Evolutionary conservation across 2,113 vertebrate genomes (phyloP).

Genomic region (Anarrhichthys ocellatus): DNA sequence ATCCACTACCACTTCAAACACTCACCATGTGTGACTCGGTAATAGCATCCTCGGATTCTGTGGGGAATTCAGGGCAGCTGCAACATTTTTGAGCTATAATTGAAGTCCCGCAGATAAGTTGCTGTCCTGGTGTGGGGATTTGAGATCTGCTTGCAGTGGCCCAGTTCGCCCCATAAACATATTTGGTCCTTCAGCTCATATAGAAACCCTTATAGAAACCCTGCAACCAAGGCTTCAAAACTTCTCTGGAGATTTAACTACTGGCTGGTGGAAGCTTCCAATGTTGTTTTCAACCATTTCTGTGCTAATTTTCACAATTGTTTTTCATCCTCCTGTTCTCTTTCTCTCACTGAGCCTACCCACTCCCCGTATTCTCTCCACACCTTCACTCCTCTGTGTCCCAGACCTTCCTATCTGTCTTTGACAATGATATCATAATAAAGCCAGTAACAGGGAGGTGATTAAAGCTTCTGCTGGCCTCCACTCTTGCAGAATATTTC

Average conservation of each 20-base stretch:
- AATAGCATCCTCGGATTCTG: slow-evolving; percentile 30
- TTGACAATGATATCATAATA: slow-evolving; percentile 49
- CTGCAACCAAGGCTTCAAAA: slow-evolving; percentile 6
- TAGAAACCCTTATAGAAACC: slow-evolving; percentile 21
- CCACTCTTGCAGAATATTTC: slow-evolving; percentile 40
- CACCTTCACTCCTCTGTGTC: slow-evolving; percentile 24
- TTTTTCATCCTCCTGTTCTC: slow-evolving; percentile 7
- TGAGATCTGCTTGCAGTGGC: slow-evolving; percentile 63
- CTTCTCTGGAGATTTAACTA: slow-evolving; percentile 17
- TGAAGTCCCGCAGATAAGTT: slow-evolving; percentile 60
- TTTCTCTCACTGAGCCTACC: slow-evolving; percentile 15
- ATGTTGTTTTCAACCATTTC: slow-evolving; percentile 18
- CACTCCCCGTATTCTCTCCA: slow-evolving; percentile 14
- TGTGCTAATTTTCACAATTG: slow-evolving; percentile 1
- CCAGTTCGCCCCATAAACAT: slow-evolving; percentile 66
- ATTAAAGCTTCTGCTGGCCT: slow-evolving; percentile 62
- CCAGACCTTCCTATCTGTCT: slow-evolving; percentile 11
- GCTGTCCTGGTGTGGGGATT: slow-evolving; percentile 49
- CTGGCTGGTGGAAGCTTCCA: background rate
- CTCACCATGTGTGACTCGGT: slow-evolving; percentile 1
- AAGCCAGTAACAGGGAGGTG: slow-evolving; percentile 57
- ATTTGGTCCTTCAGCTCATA: slow-evolving; percentile 29
- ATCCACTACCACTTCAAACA: slow-evolving; percentile 24
- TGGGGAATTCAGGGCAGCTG: slow-evolving; percentile 48
- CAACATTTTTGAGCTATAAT: slow-evolving; percentile 41